Conservation (phyloP, 2,113 vertebrate species). For the Chiloscyllium plagiosum region DNA sequence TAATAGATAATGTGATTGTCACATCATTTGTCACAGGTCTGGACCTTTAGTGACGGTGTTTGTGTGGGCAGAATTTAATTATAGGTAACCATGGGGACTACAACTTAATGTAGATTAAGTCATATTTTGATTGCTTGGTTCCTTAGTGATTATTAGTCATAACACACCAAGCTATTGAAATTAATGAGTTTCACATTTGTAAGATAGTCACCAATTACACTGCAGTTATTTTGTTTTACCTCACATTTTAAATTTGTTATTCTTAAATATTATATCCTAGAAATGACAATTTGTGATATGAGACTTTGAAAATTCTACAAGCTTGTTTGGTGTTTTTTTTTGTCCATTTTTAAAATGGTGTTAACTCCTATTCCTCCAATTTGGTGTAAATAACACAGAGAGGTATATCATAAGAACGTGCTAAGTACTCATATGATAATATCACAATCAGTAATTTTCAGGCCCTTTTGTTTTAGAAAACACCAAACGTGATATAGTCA, state of each 20-base stretch:
- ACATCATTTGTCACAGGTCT: slow-evolving; percentile 2
- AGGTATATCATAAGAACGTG: neutral
- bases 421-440: neutral
- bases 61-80: slow-evolving; percentile 21
- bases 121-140: neutral
- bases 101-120: neutral
- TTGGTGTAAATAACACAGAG: neutral
- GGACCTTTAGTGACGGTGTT: neutral
- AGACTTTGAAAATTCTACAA: neutral
- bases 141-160: too few relatives aligned
- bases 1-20: neutral
- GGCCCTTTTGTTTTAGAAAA: neutral
- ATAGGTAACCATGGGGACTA: neutral
- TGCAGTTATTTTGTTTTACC: neutral
- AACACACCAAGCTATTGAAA: neutral
- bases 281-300: neutral
- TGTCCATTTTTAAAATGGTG: neutral
- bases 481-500: neutral
- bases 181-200: slow-evolving; percentile 8
- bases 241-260: neutral
- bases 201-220: neutral
- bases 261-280: neutral
- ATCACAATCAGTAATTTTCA: neutral
- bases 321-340: neutral
- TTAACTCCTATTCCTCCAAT: neutral